These are phyloP conservation scores for Siniperca knerii DNA, from an alignment of 2,113 vertebrate genomes.

Conservation along the genomic window DNA sequence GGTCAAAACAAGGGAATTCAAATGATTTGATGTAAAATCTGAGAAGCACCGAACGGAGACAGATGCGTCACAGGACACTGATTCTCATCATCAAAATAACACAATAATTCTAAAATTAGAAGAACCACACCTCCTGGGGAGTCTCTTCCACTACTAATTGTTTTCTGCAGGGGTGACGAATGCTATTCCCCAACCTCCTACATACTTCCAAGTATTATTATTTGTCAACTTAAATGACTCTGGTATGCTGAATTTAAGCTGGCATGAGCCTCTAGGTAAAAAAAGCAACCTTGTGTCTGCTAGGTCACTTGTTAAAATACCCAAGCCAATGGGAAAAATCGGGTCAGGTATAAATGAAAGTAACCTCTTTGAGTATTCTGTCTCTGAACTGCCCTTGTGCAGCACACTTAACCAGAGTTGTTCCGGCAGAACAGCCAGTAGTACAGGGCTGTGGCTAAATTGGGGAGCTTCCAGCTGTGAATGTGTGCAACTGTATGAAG, in stretches of 20 bases:
- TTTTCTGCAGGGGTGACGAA: neutral
- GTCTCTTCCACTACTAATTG: neutral
- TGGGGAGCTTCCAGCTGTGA: slow-evolving; percentile 33
- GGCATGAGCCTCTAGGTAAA: neutral
- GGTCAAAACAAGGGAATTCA: slow-evolving; percentile 55
- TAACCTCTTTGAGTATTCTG: slow-evolving; percentile 12
- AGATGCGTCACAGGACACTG: neutral
- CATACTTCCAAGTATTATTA: neutral
- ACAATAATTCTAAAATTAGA: slow-evolving; percentile 19
- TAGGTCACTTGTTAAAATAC: slow-evolving; percentile 9
- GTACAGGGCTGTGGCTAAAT: slow-evolving; percentile 18
- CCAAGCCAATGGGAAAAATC: neutral
- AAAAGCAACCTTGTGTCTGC: slow-evolving; percentile 1
- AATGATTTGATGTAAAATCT: slow-evolving; percentile 40
- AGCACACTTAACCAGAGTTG: slow-evolving; percentile 30
- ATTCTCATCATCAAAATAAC: neutral
- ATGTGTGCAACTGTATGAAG: slow-evolving; percentile 21
- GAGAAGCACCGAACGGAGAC: neutral
- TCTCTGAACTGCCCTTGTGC: slow-evolving; percentile 32
- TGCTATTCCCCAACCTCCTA: neutral
- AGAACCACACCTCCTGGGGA: neutral
- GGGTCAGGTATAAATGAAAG: neutral
- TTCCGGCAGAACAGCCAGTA: slow-evolving; percentile 13
- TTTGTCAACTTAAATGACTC: slow-evolving; percentile 4
- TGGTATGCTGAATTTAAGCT: slow-evolving; percentile 1